Conservation (phyloP, 2,113 vertebrate species). For the Paramisgurnus dabryanus region DNA sequence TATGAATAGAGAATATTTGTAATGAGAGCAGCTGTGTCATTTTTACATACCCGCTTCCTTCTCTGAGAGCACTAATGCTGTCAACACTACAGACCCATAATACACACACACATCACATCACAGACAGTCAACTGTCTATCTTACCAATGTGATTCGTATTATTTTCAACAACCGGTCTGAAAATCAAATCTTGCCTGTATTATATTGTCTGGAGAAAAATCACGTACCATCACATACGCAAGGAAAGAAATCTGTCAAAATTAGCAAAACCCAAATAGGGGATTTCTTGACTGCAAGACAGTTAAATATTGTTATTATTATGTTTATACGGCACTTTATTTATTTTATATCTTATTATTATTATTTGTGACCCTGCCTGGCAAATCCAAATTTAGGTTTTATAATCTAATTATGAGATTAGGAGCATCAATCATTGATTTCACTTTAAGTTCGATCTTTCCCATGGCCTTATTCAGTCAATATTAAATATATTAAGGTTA, state of each 20-base stretch:
- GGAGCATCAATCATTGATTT: too few relatives aligned
- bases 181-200: too few relatives aligned
- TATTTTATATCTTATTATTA: too few relatives aligned
- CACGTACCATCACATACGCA: neutral
- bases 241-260: neutral
- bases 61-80: neutral
- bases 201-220: neutral
- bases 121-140: neutral
- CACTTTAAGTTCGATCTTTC: too few relatives aligned
- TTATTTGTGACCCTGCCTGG: too few relatives aligned
- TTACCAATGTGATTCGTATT: neutral
- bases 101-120: neutral
- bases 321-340: too few relatives aligned
- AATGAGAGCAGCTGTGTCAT: conserved; percentile 17
- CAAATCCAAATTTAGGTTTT: too few relatives aligned
- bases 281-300: too few relatives aligned
- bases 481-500: too few relatives aligned
- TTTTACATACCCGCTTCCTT: neutral
- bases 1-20: conserved; percentile 12
- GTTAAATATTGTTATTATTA: too few relatives aligned
- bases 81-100: conserved; percentile 25
- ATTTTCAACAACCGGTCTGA: neutral
- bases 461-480: too few relatives aligned
- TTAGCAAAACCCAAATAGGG: neutral
- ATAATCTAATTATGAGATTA: too few relatives aligned